Conservation (phyloP, 2,797 vertebrate species). For the Artibeus jamaicensis region DNA sequence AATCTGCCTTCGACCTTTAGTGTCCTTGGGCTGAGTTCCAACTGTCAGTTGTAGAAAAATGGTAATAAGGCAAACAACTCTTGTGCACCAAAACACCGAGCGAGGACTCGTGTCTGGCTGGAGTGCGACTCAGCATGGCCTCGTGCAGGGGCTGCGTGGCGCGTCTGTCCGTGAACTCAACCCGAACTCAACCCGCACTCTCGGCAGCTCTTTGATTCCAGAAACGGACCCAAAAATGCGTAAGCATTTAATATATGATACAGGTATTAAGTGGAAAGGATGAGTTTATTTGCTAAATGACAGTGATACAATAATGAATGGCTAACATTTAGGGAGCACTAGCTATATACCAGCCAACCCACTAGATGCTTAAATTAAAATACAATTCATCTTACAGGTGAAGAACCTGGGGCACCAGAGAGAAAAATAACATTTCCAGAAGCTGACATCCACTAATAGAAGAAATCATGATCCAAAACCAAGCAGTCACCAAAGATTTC, state of each 20-base stretch:
- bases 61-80: neutral
- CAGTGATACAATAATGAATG: neutral
- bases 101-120: neutral
- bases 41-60: neutral
- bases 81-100: too few species aligned
- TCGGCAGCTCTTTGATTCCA: neutral
- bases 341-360: neutral
- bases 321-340: neutral
- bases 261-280: neutral
- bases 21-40: neutral
- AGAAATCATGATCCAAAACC: neutral
- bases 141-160: neutral
- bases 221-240: neutral
- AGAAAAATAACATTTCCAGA: neutral
- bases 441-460: neutral
- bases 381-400: neutral
- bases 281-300: neutral
- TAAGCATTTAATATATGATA: neutral
- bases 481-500: neutral
- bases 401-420: neutral
- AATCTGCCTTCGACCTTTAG: neutral
- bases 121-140: neutral
- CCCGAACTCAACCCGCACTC: neutral
- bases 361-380: neutral
- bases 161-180: too few species aligned